Base-by-base conservation (phyloP, 2,113 vertebrate genomes). In the Sinocyclocheilus rhinocerous region DNA sequence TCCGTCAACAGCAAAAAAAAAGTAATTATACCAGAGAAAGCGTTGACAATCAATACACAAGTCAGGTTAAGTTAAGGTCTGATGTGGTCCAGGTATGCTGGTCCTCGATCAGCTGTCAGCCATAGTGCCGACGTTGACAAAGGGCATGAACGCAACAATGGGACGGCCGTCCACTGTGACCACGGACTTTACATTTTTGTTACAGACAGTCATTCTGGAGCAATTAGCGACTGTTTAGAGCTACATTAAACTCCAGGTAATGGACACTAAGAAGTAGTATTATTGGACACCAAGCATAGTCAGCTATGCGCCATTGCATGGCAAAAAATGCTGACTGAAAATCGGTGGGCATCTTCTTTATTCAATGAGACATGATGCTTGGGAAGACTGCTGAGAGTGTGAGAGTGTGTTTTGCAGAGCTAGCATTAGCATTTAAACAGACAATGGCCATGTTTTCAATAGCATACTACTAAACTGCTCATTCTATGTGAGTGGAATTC, bases 21-120 rank as follows among this genome's bases (percentile, higher is more conserved):
- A 96, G 96, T 98, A 97, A 99, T 98, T 99, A 98, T 96, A 96
- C 93, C 96, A 93, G 92, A 95, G 96, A 94, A 96, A 98, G 55
- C 96, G 96, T 97, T 97, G 95, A 94, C 95, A 96, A 96, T 99
- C 98, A 94, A 98, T 98, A 96, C 89, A 82, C 80, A 86, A 91
- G 93, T 96, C 90, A 84, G 94, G 94, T 93, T 94, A 95, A 96
- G 95, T 95, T 95, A 94, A 93, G 94, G 92, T 94, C 91, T 87
- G 92, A 85, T 76, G 87, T 80, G 89, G 82, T 89, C 88, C 36
- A 50, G 48, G 75, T 76, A 87, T 87, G 87, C 55, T 87, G 87
- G 89, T 91, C 90, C 90, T 93, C 87, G 45, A 88, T 94, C 94
- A 95, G 92, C 93, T 94, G 94, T 95, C 95, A 94, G 83, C 67